Evolutionary conservation across 2,888 invertebrate genomes (phyloP).

Genomic region (Nesidiocoris tenuis): DNA sequence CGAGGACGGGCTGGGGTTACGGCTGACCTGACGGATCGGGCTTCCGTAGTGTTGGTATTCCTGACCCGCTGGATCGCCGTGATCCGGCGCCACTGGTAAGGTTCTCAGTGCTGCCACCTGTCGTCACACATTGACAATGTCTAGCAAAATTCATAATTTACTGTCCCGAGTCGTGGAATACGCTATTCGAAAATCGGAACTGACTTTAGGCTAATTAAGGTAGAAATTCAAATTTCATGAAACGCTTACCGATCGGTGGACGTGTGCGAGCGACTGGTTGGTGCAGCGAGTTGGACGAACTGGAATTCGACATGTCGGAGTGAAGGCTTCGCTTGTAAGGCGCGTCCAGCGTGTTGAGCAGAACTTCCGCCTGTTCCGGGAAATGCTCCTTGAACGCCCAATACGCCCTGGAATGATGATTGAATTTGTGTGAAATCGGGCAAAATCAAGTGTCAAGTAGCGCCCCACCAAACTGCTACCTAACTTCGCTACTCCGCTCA

Average conservation of each 20-base stretch:
- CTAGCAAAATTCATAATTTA: no score
- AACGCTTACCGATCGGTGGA: constrained; percentile 54
- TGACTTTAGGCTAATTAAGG: no score
- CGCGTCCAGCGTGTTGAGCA: constrained; percentile 80
- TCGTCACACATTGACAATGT: no score
- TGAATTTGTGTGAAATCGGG: no score
- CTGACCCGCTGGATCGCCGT: constrained; percentile 44
- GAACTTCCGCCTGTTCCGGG: constrained; percentile 81
- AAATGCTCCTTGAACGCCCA: constrained; percentile 87
- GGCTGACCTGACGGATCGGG: constrained; percentile 41
- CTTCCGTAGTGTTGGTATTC: constrained; percentile 41
- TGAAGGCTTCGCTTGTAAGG: constrained; percentile 68
- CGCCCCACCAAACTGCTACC: no score
- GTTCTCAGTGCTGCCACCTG: constrained; percentile 47
- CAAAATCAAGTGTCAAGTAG: no score
- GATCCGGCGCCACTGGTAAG: constrained; percentile 35
- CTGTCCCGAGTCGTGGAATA: no score
- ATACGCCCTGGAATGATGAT: constrained; percentile 67
- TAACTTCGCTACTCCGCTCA: no score
- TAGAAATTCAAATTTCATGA: no score
- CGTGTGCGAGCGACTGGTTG: constrained; percentile 48
- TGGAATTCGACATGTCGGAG: constrained; percentile 55
- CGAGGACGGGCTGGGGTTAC: background rate
- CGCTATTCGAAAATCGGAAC: no score
- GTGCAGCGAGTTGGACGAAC: constrained; percentile 52